Conservation (phyloP, 2,888 invertebrate species). For the Incurvaria masculella region DNA sequence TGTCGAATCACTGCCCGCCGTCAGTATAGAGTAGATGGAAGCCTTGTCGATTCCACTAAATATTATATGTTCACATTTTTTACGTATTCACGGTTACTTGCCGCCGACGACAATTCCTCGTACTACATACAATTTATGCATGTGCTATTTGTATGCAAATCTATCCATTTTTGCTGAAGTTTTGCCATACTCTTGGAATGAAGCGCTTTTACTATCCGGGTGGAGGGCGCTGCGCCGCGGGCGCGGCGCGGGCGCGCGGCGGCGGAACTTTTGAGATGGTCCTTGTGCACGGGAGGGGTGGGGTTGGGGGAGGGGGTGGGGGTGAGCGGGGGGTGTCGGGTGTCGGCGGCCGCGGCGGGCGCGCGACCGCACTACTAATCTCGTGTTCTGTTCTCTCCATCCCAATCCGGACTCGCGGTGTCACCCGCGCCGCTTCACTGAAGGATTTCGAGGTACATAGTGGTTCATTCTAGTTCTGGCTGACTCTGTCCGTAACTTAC, state of each 20-base stretch:
- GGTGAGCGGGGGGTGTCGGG: neutral
- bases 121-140: constrained; percentile 35
- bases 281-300: constrained; percentile 58
- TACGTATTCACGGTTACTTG: constrained; percentile 32
- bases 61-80: constrained; percentile 23
- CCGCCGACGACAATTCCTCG: constrained; percentile 34
- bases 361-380: constrained; percentile 54
- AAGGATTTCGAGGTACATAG: constrained; percentile 85
- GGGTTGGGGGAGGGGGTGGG: neutral
- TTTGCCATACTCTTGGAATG: neutral
- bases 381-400: constrained; percentile 66
- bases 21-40: neutral
- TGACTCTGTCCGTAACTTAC: constrained; percentile 47
- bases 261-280: constrained; percentile 94
- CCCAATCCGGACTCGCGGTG: constrained; percentile 68
- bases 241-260: constrained; percentile 22
- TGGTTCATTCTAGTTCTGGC: constrained; percentile 54
- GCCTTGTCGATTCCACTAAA: no score
- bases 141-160: constrained; percentile 40
- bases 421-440: constrained; percentile 63
- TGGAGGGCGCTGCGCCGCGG: constrained; percentile 15
- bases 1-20: neutral
- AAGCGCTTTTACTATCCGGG: neutral
- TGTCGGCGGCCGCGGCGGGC: constrained; percentile 22
- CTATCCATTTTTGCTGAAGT: constrained; percentile 23